These are phyloP conservation scores for Metridium senile DNA, from an alignment of 92 coral and sea anemone genomes.

Conservation along the genomic window DNA sequence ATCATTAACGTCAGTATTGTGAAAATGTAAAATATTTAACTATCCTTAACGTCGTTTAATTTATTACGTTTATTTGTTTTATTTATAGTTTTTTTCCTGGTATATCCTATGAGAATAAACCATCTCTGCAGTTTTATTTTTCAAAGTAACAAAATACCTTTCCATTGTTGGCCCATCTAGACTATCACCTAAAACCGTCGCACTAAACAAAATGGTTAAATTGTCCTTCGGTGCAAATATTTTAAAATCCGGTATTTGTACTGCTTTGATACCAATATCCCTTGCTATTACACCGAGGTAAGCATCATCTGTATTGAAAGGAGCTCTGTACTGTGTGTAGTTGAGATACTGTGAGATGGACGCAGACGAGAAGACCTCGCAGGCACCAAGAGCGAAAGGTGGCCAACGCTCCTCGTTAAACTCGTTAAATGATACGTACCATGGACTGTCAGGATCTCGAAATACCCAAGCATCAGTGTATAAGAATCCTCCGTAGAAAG, in stretches of 20 bases:
- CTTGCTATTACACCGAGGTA: constrained; percentile 49
- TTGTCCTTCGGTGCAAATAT: not conserved
- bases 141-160: not conserved
- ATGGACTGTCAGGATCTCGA: constrained; percentile 36
- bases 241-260: constrained; percentile 34
- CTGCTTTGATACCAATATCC: constrained; percentile 26
- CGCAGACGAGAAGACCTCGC: constrained; percentile 21
- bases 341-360: constrained; percentile 31
- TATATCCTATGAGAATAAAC: too few species aligned
- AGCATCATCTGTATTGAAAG: constrained; percentile 50
- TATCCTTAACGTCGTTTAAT: too few species aligned
- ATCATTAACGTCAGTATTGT: too few species aligned
- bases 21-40: too few species aligned
- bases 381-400: constrained; percentile 52
- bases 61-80: too few species aligned
- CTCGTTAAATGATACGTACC: constrained; percentile 18
- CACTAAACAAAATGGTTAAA: not conserved
- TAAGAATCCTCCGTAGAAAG: constrained; percentile 52
- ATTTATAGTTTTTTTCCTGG: too few species aligned
- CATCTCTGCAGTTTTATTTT: too few species aligned
- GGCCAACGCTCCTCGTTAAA: constrained; percentile 37
- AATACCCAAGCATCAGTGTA: constrained; percentile 11
- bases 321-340: constrained; percentile 16
- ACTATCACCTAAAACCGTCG: not conserved
- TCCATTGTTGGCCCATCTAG: not conserved